Conservation (phyloP, 2,888 invertebrate genomes). For the Octonoba sinensis region DNA sequence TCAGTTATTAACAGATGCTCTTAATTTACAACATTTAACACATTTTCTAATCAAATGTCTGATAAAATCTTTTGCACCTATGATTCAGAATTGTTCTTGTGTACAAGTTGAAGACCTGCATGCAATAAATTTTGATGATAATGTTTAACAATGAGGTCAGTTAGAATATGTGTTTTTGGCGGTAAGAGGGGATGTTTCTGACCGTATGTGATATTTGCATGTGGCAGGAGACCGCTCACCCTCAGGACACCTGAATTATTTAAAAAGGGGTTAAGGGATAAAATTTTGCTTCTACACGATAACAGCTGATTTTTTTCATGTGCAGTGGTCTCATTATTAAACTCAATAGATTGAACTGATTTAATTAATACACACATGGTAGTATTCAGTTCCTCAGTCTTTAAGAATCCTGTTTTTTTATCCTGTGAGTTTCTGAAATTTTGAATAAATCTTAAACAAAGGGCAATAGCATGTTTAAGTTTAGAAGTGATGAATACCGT, state of each 20-base stretch:
- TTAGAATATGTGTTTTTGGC: conserved; percentile 9
- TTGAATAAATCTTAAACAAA: not conserved
- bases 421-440: not conserved
- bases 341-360: conserved; percentile 1
- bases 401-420: not conserved
- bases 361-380: not conserved
- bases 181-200: conserved; percentile 4
- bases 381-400: not conserved
- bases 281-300: too few species aligned
- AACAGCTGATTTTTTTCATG: not conserved
- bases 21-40: conserved; percentile 4
- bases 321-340: conserved; percentile 10
- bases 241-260: not conserved
- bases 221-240: too few species aligned
- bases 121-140: not conserved
- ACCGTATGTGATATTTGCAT: not conserved
- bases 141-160: too few species aligned
- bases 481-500: too few species aligned
- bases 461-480: not conserved
- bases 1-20: not conserved
- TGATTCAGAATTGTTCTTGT: too few species aligned
- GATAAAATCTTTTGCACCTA: not conserved
- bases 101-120: too few species aligned
- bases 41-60: conserved; percentile 15
- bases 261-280: too few species aligned